These are phyloP conservation scores for Melinaea menophilus DNA, from an alignment of 2,888 invertebrate genomes.

Conservation along the genomic window DNA sequence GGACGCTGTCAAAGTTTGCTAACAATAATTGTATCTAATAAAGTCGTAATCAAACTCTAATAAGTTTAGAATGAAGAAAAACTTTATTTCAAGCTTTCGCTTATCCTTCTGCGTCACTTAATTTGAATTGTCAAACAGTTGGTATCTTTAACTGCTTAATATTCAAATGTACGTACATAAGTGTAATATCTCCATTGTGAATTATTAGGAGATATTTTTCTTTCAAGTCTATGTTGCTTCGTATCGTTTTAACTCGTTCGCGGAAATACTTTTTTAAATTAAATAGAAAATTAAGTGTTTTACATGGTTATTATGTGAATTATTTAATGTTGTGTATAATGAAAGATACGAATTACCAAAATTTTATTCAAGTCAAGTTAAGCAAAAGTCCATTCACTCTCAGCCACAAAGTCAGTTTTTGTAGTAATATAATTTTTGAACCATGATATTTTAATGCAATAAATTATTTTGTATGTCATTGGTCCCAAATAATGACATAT, in stretches of 20 bases:
- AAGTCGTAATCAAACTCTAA: too few species aligned
- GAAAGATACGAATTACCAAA: background rate
- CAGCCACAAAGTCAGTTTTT: background rate
- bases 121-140: slow-evolving; percentile 8
- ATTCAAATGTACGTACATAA: slow-evolving; percentile 11
- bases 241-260: slow-evolving; percentile 1
- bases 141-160: slow-evolving; percentile 14
- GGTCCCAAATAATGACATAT: background rate
- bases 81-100: background rate
- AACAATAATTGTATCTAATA: too few species aligned
- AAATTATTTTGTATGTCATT: too few species aligned
- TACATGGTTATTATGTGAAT: too few species aligned
- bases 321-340: background rate
- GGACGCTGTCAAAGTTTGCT: too few species aligned
- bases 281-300: too few species aligned
- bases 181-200: too few species aligned
- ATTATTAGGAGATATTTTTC: slow-evolving; percentile 2
- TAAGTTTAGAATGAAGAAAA: background rate
- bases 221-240: slow-evolving; percentile 5
- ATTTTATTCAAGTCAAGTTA: background rate
- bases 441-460: background rate
- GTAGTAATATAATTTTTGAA: too few species aligned
- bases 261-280: too few species aligned
- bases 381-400: background rate
- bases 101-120: background rate